Conservation (phyloP, 2,797 vertebrate genomes). For the Benthosema pterotum region DNA sequence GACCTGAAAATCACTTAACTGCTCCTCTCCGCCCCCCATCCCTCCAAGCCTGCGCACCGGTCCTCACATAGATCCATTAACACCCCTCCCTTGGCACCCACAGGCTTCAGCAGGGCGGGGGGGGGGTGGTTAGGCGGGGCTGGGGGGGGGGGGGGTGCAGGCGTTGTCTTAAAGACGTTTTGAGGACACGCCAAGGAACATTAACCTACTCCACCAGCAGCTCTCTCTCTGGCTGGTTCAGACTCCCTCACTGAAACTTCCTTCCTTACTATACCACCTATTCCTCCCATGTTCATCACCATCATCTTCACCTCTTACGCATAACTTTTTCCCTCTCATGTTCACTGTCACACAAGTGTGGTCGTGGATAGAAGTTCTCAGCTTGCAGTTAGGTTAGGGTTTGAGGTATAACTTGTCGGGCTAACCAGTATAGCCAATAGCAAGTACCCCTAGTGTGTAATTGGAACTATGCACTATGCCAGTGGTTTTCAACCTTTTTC, state of each 20-base stretch:
- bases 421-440: no score
- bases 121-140: no score
- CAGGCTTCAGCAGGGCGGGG: slow-evolving; percentile 68
- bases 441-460: no score
- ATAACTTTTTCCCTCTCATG: not conserved
- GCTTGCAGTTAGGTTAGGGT: no score
- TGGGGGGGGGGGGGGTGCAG: slow-evolving; percentile 56
- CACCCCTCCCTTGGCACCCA: slow-evolving; percentile 80
- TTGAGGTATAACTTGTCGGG: no score
- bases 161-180: slow-evolving; percentile 75
- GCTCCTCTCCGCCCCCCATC: slow-evolving; percentile 66
- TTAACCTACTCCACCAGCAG: slow-evolving; percentile 68
- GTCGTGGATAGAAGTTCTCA: no score
- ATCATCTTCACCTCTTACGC: not conserved
- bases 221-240: slow-evolving; percentile 46
- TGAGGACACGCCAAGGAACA: slow-evolving; percentile 79
- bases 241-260: slow-evolving; percentile 58
- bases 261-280: slow-evolving; percentile 28
- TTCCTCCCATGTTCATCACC: slow-evolving; percentile 13
- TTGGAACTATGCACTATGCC: no score
- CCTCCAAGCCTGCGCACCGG: slow-evolving; percentile 65
- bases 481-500: no score
- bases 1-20: slow-evolving; percentile 83
- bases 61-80: slow-evolving; percentile 83
- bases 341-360: not conserved